phyloP scores from a whole-genome alignment of 1,140 invertebrate species.

The Triops cancriformis region DNA sequence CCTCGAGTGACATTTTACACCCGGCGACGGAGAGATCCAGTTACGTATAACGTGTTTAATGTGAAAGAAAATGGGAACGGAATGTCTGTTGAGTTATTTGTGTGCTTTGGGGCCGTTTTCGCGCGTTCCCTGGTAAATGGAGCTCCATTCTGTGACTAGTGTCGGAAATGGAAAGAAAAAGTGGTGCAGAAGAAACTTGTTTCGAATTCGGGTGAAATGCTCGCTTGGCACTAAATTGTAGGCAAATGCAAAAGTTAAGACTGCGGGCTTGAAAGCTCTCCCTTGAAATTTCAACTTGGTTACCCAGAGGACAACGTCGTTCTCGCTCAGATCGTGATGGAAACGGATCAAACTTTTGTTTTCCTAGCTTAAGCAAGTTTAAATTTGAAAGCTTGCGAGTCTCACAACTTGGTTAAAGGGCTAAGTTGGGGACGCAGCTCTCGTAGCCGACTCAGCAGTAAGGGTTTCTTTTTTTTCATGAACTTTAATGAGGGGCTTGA shows the following conservation, averaged over 20 bases:
- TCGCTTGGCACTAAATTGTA: background rate
- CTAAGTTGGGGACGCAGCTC: background rate
- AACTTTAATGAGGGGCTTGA: too few species aligned
- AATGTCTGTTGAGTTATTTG: background rate
- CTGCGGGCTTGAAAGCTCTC: too few species aligned
- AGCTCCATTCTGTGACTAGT: background rate
- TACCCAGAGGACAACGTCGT: background rate
- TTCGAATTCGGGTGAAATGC: too few species aligned
- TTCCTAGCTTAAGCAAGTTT: background rate
- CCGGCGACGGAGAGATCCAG: background rate
- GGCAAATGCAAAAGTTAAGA: background rate
- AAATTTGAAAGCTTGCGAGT: slow-evolving; percentile 1
- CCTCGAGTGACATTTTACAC: background rate
- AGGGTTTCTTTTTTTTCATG: background rate
- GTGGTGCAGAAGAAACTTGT: background rate
- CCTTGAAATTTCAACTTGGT: background rate
- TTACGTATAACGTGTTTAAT: background rate
- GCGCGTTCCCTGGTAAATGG: background rate
- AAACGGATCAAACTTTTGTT: background rate
- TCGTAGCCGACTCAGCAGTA: background rate
- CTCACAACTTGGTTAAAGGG: background rate
- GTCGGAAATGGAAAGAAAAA: background rate
- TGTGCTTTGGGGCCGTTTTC: background rate
- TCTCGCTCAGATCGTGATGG: background rate
- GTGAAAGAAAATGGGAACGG: background rate